phyloP scores from a whole-genome alignment of 2,797 vertebrate species.

The Spea hammondii region DNA sequence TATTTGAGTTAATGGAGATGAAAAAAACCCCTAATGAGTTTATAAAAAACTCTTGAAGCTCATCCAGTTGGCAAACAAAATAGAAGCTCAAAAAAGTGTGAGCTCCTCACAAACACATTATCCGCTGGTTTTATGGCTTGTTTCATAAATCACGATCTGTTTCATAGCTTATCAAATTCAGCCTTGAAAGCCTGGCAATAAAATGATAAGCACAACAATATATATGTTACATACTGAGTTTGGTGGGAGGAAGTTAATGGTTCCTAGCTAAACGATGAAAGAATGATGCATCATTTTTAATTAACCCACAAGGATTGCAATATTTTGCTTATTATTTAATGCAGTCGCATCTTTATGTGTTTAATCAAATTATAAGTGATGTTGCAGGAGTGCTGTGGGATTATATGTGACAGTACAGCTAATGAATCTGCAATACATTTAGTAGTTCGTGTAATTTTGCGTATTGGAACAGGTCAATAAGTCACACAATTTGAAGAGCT shows the following conservation, averaged over 20 bases:
- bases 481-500: too few relatives aligned
- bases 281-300: slow-evolving; percentile 25
- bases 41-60: background rate
- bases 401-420: slow-evolving; percentile 5
- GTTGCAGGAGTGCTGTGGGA: slow-evolving; percentile 11
- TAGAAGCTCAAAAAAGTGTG: background rate
- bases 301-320: slow-evolving; percentile 10
- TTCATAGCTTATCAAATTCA: background rate
- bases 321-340: slow-evolving; percentile 18
- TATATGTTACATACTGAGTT: slow-evolving; percentile 7
- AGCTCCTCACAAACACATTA: background rate
- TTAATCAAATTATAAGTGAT: slow-evolving; percentile 22
- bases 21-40: too few relatives aligned
- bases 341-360: slow-evolving; percentile 11
- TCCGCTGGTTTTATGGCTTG: background rate
- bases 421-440: background rate
- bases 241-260: slow-evolving; percentile 5
- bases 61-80: background rate
- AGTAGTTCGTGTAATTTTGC: background rate
- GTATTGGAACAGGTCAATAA: too few relatives aligned
- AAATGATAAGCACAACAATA: background rate
- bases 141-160: slow-evolving; percentile 4
- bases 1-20: too few relatives aligned
- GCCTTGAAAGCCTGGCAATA: slow-evolving; percentile 2
- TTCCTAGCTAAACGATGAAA: slow-evolving; percentile 9